Evolutionary conservation across 1,140 invertebrate genomes (phyloP), one percentile per base, ranked within the genome.

Genomic region (Brachionus rubens): DNA sequence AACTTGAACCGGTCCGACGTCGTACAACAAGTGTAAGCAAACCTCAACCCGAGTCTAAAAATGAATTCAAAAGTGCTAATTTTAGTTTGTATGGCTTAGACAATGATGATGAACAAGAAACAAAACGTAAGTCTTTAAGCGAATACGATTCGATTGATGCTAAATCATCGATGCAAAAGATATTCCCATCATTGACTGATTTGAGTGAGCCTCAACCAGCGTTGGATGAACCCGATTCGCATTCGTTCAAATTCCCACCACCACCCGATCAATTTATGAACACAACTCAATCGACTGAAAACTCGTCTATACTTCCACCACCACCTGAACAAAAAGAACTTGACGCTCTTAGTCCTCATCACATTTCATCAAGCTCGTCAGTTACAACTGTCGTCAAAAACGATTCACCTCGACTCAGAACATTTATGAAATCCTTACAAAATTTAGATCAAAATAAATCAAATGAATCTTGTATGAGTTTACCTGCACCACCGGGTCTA

Each of bases 81-180:
- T 40, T 72, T 5, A 72, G 68, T 24, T 54, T 72, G 28, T 72
- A 72, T 33, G 68, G 68, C 10, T n/a, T 72, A 26, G 68, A 72
- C 46, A 72, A 9, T 24, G 68, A 72, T 5, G 68, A 72, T 9
- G 68, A 72, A 0, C 46, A 72, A 50, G 36, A 72, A 4, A 26
- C 26, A 7, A 70, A 70, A 46, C 14, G 54, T 14, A 33, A 16
- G 5, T 59, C 54, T 3, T 21, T 59, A n/a, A 59, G 54, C 30
- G 54, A 59, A 59, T 4, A 30, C 28, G 54, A 59, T n/a, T 59
- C 54, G 19, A 16, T 59, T 3, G 54, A 59, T 16, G 54, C 28
- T 28, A 59, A 36, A 30, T 59, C 54, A 19, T 59, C 1, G 10
- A 12, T 21, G 0, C 54, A 33, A 36, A 59, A 59, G 33, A 59